Percentiles rank a stretch among this genome's conserved stretches.
Conservation (phyloP, 1,140 invertebrate genomes). For the Dreissena polymorpha region DNA sequence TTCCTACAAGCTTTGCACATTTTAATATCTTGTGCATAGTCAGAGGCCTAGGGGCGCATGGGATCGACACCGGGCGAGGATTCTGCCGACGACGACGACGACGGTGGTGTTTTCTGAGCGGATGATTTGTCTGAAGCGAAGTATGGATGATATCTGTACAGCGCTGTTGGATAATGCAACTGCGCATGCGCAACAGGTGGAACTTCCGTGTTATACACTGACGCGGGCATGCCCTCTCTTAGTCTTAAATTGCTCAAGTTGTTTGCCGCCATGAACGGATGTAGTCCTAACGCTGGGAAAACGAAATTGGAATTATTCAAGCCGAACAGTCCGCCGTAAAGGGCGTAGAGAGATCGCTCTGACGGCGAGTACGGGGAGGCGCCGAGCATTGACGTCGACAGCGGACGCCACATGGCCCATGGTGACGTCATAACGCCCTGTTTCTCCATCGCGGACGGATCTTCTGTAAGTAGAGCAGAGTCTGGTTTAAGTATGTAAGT, state of each 20-base stretch:
- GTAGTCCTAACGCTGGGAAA: constrained; percentile 66
- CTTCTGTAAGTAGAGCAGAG: constrained; percentile 58
- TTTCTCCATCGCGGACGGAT: constrained; percentile 62
- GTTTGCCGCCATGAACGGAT: constrained; percentile 60
- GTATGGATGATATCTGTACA: constrained; percentile 65
- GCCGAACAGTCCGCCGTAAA: constrained; percentile 72
- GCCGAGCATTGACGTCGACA: constrained; percentile 64
- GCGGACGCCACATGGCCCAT: constrained; percentile 70
- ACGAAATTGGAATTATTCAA: constrained; percentile 64
- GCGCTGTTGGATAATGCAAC: constrained; percentile 60
- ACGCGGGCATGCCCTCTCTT: constrained; percentile 51
- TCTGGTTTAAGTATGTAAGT: too few relatives aligned
- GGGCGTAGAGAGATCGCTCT: constrained; percentile 65
- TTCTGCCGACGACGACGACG: constrained; percentile 46
- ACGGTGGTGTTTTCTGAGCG: constrained; percentile 55
- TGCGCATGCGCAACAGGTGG: constrained; percentile 7
- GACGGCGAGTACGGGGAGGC: constrained; percentile 57
- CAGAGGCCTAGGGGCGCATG: too few relatives aligned
- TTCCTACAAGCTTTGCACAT: too few relatives aligned
- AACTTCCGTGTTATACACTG: constrained; percentile 42
- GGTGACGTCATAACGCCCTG: constrained; percentile 61
- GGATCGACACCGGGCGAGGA: constrained; percentile 1
- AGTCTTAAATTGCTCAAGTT: constrained; percentile 64
- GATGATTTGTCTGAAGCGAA: constrained; percentile 59
- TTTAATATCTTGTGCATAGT: too few relatives aligned